Evolutionary conservation across 2,888 invertebrate genomes (phyloP).

Genomic region (Leistus spinibarbis): DNA sequence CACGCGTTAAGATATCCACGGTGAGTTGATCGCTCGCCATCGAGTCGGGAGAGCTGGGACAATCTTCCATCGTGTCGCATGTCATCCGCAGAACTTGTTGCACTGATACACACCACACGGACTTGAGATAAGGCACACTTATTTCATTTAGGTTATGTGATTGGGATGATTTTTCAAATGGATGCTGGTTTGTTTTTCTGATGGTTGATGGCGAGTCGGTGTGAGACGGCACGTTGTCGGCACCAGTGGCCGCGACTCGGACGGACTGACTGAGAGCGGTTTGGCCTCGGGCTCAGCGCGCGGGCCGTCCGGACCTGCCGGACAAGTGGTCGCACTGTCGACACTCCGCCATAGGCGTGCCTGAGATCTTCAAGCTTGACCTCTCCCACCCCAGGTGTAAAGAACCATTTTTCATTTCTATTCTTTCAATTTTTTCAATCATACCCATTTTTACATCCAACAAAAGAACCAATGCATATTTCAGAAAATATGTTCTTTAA

Average conservation of each 20-base stretch:
- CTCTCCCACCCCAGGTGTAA: not conserved
- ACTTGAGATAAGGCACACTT: not conserved
- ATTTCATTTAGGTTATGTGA: not conserved
- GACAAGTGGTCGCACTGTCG: constrained; percentile 28
- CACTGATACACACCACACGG: not conserved
- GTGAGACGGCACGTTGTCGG: constrained; percentile 53
- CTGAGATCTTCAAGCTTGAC: not conserved
- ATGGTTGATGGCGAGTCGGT: constrained; percentile 42
- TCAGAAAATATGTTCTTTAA: too few species aligned
- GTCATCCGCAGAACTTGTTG: constrained; percentile 6
- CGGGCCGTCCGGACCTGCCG: constrained; percentile 27
- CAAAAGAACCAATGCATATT: too few species aligned
- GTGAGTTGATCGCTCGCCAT: constrained; percentile 56
- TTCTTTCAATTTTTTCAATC: not conserved
- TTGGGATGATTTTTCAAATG: not conserved
- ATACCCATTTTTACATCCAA: not conserved
- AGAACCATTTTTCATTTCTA: not conserved
- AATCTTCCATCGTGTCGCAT: constrained; percentile 50
- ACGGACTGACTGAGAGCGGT: constrained; percentile 2
- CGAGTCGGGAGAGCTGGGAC: constrained; percentile 57
- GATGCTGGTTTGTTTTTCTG: not conserved
- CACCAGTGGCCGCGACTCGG: constrained; percentile 51
- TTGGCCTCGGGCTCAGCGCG: constrained; percentile 29
- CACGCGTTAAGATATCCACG: constrained; percentile 53
- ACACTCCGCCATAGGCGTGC: constrained; percentile 19